Evolutionary conservation across 2,888 invertebrate genomes (phyloP), one percentile per base, ranked within the genome.

Genomic region (Diadegma fenestrale): DNA sequence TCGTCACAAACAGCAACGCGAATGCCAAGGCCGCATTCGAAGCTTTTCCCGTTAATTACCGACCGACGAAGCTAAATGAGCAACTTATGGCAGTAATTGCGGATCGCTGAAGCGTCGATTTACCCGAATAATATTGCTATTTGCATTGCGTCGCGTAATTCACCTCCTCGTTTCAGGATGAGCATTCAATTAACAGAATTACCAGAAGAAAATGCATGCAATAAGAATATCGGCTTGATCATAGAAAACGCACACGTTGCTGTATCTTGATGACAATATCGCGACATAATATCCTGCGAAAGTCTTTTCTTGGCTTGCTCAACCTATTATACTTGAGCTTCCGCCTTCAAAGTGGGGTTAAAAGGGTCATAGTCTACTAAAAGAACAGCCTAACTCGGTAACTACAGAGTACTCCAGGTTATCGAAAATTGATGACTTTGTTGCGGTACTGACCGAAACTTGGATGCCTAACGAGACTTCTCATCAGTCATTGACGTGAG

Each of bases 1-100:
- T 45, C 51, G 26, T 51, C 43, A 41, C 54, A 33, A 48, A n/a
- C 43, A 82, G 63, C 58, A 82, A 84, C 82, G 82, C 82, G 82
- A 85, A 82, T 77, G 82, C 82, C 80, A 80, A 82, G 82, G 82
- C 71, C 80, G 71, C 71, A 51, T 84, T 54, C 84, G 58, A 77
- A 84, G 80, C 68, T 84, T 71, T 77, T 68, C 77, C 77, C 71
- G 80, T 85, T 84, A 82, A 80, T 85, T 58, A 80, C 77, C 72
- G 63, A 85, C 33, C 80, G 79, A 61, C 73, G 64, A 51, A 63
- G 75, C 72, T 73, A 69, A 80, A 81, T 80, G 80, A 43, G 64
- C 71, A 66, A 68, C 54, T 64, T 54, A 76, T 61, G 79, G 80
- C 68, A 69, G 78, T 84, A 80, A 81, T 82, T 84, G 72, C 80